Base-by-base conservation (phyloP, 2,888 invertebrate genomes). In the Zonitis immaculata region DNA sequence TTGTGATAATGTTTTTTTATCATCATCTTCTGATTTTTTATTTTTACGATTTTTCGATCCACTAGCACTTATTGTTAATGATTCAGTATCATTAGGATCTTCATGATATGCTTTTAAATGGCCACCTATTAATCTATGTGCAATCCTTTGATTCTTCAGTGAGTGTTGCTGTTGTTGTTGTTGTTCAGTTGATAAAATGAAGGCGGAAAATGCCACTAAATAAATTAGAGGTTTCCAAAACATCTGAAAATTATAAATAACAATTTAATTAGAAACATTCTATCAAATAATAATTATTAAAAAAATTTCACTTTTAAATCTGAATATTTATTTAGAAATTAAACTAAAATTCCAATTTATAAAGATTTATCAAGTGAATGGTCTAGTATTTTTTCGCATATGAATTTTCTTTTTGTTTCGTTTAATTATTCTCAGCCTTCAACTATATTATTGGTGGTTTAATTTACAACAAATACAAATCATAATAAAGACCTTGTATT, bases 1-100 rank as follows among this genome's bases (percentile, higher is more conserved):
- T 76, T 92, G 91, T n/a, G 90, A 84, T 30, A 92, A 77, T 5
- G 91, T 91, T 73, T 92, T 92, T 73, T 85, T 88, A 25, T 88
- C 87, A 59, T 91, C 91, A 57, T 88, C 88, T 53, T 79, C 77
- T 27, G 54, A 56, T 50, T 62, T 64, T 46, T 60, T 59, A 22
- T 45, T 54, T 32, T 26, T 43, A 49, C 60, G 56, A 35, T 60
- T 53, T 46, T 59, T 58, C 14, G 56, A 56, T 9, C 66, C 66
- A 46, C 61, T 61, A 2, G 66, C 63, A 44, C 65, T 61, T 28
- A 63, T 58, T 28, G 56, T 57, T 45, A 71, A 50, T 16, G 60
- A 58, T 59, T 68, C 68, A n/a, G 64, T 51, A 50, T 70, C 69
- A 48, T 63, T 61, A 6, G 61, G 45, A 44, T 71, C 79, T 76